Evolutionary conservation across 2,113 vertebrate species (phyloP), one percentile per base, ranked within the genome.

Genomic region (Eudyptes chrysolophus): DNA sequence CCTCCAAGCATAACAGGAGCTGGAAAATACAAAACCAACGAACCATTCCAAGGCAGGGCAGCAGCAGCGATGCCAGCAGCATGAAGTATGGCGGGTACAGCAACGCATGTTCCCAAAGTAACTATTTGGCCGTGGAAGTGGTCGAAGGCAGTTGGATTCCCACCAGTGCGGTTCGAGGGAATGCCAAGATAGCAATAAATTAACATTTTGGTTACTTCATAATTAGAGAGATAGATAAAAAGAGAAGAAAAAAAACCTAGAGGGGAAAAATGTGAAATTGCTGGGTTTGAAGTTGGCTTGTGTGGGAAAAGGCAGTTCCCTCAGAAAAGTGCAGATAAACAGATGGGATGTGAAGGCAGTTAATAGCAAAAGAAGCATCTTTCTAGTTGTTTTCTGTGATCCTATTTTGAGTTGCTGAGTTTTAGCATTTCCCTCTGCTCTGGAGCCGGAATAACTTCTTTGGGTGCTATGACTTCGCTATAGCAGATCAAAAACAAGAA

Each of bases 151-250:
- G 69, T 3, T 17, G 2, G 57, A 34, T 83, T 95, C 82, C 49
- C 62, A 65, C 58, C 85, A 77, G 21, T 4, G 27, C 1, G 46
- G 79, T 84, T 84, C 19, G 3, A 62, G n/a, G 71, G 32, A 76
- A 76, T 42, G 87, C 87, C 66, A 68, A 70, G 58, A 58, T 11
- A 80, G 68, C 64, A 66, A 70, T 42, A 88, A 93, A 90, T 79
- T 70, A 66, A 49, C 75, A 25, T 94, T 77, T 70, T 5, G 4
- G 62, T 79, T 65, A 16, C 36, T 57, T 80, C 24, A 3, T 93
- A 93, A 97, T 97, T 80, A 93, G 42, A 88, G 79, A 75, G 66
- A n/a, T 34, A 57, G 60, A 62, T 93, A 84, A 77, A 89, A 71
- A 75, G 16, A 46, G 24, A 22, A 42, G 26, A 29, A 24, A 29